A percentile compares a stretch with the other conserved stretches of the same genome.
Conservation (phyloP, 37 sponge, comb jelly and placozoan species). For the Beroe ovata region DNA sequence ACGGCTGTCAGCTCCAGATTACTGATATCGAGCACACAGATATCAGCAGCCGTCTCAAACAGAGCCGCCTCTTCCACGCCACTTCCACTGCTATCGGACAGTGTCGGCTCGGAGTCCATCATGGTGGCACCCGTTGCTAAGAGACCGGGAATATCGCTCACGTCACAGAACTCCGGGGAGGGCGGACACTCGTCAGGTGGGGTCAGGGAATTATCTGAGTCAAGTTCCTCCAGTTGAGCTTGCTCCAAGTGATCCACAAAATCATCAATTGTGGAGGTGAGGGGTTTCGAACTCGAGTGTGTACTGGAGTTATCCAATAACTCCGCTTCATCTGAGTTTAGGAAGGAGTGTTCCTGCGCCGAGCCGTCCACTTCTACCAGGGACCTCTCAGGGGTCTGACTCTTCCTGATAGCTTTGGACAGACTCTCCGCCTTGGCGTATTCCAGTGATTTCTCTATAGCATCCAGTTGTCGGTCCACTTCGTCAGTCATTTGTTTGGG, state of each 20-base stretch:
- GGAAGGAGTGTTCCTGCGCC: background rate
- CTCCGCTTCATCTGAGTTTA: slow-evolving; percentile 32
- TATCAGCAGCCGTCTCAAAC: slow-evolving; percentile 53
- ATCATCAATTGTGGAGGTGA: slow-evolving; percentile 31
- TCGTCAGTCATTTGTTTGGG: slow-evolving; percentile 19
- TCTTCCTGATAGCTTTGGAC: slow-evolving; percentile 40
- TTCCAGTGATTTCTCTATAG: slow-evolving; percentile 45
- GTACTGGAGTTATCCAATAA: background rate
- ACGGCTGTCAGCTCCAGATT: slow-evolving; percentile 45
- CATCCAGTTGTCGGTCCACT: slow-evolving; percentile 42
- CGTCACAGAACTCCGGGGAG: background rate
- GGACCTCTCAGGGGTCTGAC: background rate
- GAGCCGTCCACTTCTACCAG: background rate
- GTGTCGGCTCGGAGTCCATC: background rate
- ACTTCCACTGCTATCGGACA: background rate
- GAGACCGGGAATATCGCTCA: background rate
- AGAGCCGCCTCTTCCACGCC: background rate
- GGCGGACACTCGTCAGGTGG: background rate
- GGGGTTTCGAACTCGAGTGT: background rate
- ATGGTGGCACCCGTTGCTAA: slow-evolving; percentile 11
- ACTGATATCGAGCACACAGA: slow-evolving; percentile 36
- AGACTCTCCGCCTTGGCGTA: slow-evolving; percentile 39
- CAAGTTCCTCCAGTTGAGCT: background rate
- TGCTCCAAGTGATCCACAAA: slow-evolving; percentile 34
- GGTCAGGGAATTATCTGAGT: background rate